A percentile compares a stretch with the other conserved stretches of the same genome.
Conservation (phyloP, 2,888 invertebrate genomes). For the Drosophila kambysellisi region DNA sequence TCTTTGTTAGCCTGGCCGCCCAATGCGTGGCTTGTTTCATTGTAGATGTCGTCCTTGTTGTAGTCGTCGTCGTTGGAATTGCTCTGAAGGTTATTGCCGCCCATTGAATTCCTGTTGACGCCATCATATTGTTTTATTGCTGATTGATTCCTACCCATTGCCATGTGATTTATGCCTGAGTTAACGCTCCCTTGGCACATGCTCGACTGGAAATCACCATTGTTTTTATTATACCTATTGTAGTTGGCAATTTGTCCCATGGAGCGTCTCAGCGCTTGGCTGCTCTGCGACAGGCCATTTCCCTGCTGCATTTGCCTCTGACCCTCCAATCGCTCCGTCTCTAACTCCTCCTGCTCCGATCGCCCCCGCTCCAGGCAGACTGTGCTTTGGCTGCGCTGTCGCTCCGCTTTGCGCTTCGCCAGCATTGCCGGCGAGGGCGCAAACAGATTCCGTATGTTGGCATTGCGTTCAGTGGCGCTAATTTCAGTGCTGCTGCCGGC, state of each 20-base stretch:
- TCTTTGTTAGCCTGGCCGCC: conserved; percentile 19
- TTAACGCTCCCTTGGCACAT: conserved; percentile 26
- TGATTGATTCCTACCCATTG: conserved; percentile 76
- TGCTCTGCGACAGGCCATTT: conserved; percentile 28
- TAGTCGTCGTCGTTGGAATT: conserved; percentile 26
- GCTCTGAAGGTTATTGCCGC: conserved; percentile 41
- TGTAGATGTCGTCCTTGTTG: conserved; percentile 2
- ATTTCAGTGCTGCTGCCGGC: conserved; percentile 58
- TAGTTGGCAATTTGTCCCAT: conserved; percentile 67
- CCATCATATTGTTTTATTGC: conserved; percentile 68
- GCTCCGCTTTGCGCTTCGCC: conserved; percentile 60
- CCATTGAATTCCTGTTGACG: conserved; percentile 47
- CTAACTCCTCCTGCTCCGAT: conserved; percentile 29
- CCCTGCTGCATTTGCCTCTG: conserved; percentile 10
- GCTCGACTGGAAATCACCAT: conserved; percentile 44
- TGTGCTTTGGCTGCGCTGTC: conserved; percentile 70
- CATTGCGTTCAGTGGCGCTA: conserved; percentile 75
- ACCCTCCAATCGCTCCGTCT: background rate
- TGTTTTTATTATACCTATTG: conserved; percentile 47
- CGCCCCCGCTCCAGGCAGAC: conserved; percentile 62
- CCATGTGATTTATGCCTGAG: conserved; percentile 76
- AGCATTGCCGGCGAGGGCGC: conserved; percentile 61
- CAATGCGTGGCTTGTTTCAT: conserved; percentile 16
- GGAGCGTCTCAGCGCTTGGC: conserved; percentile 58
- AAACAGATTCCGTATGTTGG: conserved; percentile 80